Percentiles rank a stretch among this genome's conserved stretches.
These are phyloP conservation scores for Eolophus roseicapilla DNA, from an alignment of 2,113 vertebrate species.

Conservation along the genomic window DNA sequence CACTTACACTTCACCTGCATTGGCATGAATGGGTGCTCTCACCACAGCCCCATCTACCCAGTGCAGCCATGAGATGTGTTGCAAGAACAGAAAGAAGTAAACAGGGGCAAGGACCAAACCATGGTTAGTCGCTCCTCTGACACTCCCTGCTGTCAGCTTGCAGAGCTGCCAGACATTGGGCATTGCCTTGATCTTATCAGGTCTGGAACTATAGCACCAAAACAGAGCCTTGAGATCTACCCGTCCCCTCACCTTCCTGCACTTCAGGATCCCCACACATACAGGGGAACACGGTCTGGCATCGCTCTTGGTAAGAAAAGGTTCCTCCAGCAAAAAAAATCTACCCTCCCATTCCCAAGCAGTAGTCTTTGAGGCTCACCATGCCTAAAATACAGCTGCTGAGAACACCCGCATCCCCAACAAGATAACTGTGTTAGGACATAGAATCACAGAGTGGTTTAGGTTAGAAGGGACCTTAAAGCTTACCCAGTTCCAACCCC, in stretches of 20 bases:
- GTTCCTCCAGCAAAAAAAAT: not conserved
- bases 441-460: not conserved
- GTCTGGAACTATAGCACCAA: not conserved
- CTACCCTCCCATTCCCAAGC: not conserved
- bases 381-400: not conserved
- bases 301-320: not conserved
- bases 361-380: not conserved
- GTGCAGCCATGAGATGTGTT: rapidly evolving
- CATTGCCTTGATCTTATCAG: not conserved
- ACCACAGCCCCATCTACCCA: not conserved
- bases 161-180: not conserved
- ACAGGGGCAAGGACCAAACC: not conserved
- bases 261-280: rapidly evolving
- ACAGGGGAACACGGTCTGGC: not conserved
- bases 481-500: not conserved
- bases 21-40: not conserved
- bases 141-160: not conserved
- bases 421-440: not conserved
- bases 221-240: not conserved
- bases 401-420: not conserved
- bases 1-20: not conserved
- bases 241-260: not conserved
- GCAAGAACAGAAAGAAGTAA: not conserved
- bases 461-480: not conserved
- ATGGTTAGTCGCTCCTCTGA: not conserved